Evolutionary conservation across 2,797 vertebrate species (phyloP), one percentile per base, ranked within the genome.

Genomic region (Ficedula albicollis): DNA sequence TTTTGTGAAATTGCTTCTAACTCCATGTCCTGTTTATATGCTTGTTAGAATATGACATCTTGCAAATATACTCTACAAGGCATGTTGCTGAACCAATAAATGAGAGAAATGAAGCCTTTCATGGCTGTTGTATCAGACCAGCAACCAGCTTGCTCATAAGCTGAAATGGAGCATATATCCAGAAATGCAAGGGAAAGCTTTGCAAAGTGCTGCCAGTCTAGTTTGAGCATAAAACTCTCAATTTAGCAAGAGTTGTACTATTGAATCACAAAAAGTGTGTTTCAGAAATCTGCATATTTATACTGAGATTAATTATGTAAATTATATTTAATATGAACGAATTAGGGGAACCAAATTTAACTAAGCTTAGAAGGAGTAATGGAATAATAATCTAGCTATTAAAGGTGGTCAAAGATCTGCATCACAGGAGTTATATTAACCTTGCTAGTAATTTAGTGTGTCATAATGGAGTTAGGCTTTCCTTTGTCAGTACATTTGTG

Each of bases 1-100:
- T 95, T 96, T 80, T 91, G 90, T 97, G 95, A 97, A 96, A 97
- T 93, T 93, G 68, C 89, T 95, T 89, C 92, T 78, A 62, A 94
- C 72, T 96, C 76, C 77, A 38, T 60, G 87, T 70, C 80, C 95
- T 95, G 86, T 79, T 93, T 94, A 90, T 84, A 91, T 77, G 95
- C 97, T 96, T 98, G 90, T 98, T 96, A 97, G 95, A 96, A 97
- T 91, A 94, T 95, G 96, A 94, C 92, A 95, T 96, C 97, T 94
- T 97, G 83, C 80, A 97, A 97, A 97, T 91, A 94, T 68, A 89
- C 63, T 95, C 93, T 51, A 90, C 67, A 69, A 96, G 96, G 83
- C 82, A 58, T 67, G 51, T 86, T 96, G 76, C 89, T 95, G 89
- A 97, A 93, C 82, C 75, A 95, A 86, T 93, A 97, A 96, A 97